These are phyloP conservation scores for Cynaeus angustus DNA, from an alignment of 2,888 invertebrate species.

Conservation along the genomic window DNA sequence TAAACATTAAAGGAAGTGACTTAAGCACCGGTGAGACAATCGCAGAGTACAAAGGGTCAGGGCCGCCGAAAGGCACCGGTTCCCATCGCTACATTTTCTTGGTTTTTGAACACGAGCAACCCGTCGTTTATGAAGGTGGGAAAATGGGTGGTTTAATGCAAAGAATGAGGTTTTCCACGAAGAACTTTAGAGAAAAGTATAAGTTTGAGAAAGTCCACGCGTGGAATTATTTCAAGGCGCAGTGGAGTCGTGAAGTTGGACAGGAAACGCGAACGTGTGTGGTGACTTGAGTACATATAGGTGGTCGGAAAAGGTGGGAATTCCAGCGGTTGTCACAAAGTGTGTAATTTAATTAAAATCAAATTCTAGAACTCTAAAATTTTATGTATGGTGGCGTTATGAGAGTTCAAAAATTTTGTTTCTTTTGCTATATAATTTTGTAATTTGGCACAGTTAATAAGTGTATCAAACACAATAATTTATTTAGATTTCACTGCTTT, in stretches of 20 bases:
- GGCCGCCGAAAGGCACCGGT: slow-evolving; percentile 82
- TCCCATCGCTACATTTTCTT: slow-evolving; percentile 82
- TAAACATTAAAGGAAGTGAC: slow-evolving; percentile 81
- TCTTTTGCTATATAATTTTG: no score
- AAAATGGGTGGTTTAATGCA: slow-evolving; percentile 57
- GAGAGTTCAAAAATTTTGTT: no score
- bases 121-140: slow-evolving; percentile 63
- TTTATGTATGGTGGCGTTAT: no score
- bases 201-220: slow-evolving; percentile 53
- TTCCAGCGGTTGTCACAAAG: no score
- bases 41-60: slow-evolving; percentile 79
- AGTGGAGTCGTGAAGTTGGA: neutral
- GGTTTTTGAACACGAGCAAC: slow-evolving; percentile 72
- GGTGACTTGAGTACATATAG: no score
- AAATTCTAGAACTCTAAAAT: no score
- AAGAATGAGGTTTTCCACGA: slow-evolving; percentile 53
- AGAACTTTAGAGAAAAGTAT: slow-evolving; percentile 55
- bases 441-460: no score
- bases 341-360: no score
- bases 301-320: no score
- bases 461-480: no score
- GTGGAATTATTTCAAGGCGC: slow-evolving; percentile 54
- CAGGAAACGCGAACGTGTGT: slow-evolving; percentile 3
- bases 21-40: slow-evolving; percentile 78
- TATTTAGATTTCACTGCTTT: no score